Conservation (phyloP, 2,113 vertebrate genomes). For the Rhea americana region DNA sequence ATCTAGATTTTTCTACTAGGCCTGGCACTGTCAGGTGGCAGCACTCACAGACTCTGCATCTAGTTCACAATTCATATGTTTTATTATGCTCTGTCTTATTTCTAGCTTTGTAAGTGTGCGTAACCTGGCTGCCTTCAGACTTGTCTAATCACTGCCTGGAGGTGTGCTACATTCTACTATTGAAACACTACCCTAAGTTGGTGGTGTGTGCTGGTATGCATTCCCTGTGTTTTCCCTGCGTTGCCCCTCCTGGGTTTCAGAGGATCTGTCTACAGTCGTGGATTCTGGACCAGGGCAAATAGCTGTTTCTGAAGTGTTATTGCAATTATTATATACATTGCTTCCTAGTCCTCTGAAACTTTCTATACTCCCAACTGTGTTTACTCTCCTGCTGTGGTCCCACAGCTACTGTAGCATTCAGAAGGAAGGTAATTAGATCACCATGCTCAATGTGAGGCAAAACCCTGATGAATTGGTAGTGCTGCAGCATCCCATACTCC, state of each 20-base stretch:
- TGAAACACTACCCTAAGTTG: neutral
- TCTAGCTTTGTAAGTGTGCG: neutral
- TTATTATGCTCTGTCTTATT: neutral
- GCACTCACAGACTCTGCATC: neutral
- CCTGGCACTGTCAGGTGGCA: neutral
- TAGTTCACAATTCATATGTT: neutral
- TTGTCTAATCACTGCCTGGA: neutral
- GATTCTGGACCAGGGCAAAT: neutral
- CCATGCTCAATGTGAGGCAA: neutral
- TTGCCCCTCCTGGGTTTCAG: neutral
- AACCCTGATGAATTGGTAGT: neutral
- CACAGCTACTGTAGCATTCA: neutral
- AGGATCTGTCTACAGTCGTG: neutral
- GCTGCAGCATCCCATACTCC: neutral
- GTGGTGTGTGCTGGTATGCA: neutral
- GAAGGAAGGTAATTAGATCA: neutral
- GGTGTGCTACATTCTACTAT: neutral
- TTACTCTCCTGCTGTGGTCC: neutral
- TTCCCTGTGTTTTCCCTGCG: neutral
- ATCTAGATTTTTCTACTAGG: neutral
- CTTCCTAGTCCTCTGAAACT: neutral
- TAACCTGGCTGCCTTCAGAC: neutral
- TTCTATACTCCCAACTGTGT: neutral
- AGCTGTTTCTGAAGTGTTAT: neutral
- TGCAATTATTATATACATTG: neutral